Evolutionary conservation across 2,797 vertebrate genomes (phyloP).

Genomic region (Sebastolobus alascanus): DNA sequence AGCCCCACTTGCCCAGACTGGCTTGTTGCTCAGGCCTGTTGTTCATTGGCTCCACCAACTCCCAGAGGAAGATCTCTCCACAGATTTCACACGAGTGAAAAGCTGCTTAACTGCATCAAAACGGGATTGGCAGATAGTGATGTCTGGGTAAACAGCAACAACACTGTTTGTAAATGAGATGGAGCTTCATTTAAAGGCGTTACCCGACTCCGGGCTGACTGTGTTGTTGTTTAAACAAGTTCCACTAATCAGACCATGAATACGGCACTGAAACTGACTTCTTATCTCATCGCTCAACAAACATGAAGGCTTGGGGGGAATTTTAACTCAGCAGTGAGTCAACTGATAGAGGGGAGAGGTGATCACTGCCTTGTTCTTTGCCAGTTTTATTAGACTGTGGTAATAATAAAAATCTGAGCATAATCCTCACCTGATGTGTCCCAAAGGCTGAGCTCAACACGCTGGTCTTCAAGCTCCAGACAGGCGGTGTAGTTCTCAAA

Average conservation of each 20-base stretch:
- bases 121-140: constrained; percentile 65
- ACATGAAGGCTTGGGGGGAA: not conserved
- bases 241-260: constrained; percentile 34
- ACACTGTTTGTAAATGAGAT: constrained; percentile 15
- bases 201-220: constrained; percentile 42
- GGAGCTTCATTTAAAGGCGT: constrained; percentile 39
- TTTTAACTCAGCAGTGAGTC: not conserved
- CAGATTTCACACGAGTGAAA: constrained; percentile 50
- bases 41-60: not conserved
- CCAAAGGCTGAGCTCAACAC: constrained; percentile 96
- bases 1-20: not conserved
- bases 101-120: constrained; percentile 58
- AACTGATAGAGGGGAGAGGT: constrained; percentile 3
- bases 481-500: constrained; percentile 98
- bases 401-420: not conserved
- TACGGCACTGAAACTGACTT: constrained; percentile 19
- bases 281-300: not conserved
- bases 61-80: constrained; percentile 21
- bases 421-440: constrained; percentile 93
- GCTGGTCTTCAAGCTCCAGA: constrained; percentile 93
- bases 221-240: constrained; percentile 39
- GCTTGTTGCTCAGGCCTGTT: not conserved
- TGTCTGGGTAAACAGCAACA: constrained; percentile 51
- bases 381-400: not conserved
- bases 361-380: not conserved